phyloP scores from a whole-genome alignment of 2,888 invertebrate species.

The Buathra laborator region DNA sequence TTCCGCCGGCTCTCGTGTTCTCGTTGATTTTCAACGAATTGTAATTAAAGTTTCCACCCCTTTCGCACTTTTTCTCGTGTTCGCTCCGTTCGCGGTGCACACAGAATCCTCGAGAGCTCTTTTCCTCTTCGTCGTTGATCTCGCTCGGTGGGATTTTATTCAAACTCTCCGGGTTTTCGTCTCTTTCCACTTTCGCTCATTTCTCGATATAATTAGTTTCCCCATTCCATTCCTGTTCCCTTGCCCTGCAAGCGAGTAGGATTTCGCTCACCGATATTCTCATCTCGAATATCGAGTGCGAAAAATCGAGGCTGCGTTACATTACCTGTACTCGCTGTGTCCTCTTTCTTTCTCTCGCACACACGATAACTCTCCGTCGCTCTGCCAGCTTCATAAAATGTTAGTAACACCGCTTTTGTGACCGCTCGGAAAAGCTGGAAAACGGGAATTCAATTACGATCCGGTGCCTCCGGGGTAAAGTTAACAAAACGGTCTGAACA shows the following conservation, averaged over 20 bases:
- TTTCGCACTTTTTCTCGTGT: conserved; percentile 54
- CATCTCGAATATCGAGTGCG: not conserved
- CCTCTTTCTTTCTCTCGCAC: conserved; percentile 55
- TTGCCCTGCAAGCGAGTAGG: conserved; percentile 61
- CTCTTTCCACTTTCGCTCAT: conserved; percentile 48
- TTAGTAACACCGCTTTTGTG: conserved; percentile 76
- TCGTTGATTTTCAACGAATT: conserved; percentile 71
- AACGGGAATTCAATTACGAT: conserved; percentile 80
- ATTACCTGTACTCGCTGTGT: not conserved
- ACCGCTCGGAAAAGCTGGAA: conserved; percentile 75
- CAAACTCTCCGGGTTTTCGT: conserved; percentile 36
- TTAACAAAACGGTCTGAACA: conserved; percentile 66
- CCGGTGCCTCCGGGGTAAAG: conserved; percentile 68
- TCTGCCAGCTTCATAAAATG: conserved; percentile 63
- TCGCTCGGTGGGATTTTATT: conserved; percentile 47
- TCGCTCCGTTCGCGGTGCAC: conserved; percentile 48
- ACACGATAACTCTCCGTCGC: conserved; percentile 23
- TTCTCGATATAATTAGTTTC: conserved; percentile 79
- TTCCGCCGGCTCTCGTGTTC: conserved; percentile 63
- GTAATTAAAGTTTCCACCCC: conserved; percentile 79
- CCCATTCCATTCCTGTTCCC: conserved; percentile 68
- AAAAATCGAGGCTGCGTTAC: not conserved
- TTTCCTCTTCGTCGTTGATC: conserved; percentile 29
- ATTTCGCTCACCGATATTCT: conserved; percentile 61
- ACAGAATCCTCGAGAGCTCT: conserved; percentile 37